Conservation (phyloP, 2,113 vertebrate genomes). For the Aldabrachelys gigantea region DNA sequence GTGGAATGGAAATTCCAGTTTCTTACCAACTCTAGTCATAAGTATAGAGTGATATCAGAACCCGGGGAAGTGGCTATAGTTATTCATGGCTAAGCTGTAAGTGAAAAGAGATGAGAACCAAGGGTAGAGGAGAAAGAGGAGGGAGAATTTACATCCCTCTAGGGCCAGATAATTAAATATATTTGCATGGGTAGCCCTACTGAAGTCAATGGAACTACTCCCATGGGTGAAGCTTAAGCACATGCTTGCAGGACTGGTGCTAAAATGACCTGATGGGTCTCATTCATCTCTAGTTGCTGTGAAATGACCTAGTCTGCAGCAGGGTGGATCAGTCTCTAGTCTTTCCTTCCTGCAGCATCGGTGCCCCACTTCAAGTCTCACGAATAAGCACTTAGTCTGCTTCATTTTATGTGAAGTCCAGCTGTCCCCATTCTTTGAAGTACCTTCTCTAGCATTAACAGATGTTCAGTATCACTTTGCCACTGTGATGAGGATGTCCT, state of each 20-base stretch:
- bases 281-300: not conserved
- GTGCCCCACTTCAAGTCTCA: conserved; percentile 15
- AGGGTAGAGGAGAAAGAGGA: not conserved
- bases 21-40: conserved; percentile 22
- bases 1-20: conserved; percentile 30
- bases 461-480: conserved; percentile 66
- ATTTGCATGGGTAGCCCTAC: not conserved
- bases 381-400: not conserved
- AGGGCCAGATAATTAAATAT: rapidly evolving
- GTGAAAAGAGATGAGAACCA: not conserved
- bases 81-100: not conserved
- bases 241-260: not conserved
- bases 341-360: rapidly evolving
- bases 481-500: conserved; percentile 67
- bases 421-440: conserved; percentile 68
- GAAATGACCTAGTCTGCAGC: not conserved
- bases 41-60: not conserved
- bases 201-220: not conserved
- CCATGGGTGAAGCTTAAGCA: not conserved
- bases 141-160: not conserved
- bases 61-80: not conserved
- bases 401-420: conserved; percentile 58
- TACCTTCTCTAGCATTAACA: conserved; percentile 63
- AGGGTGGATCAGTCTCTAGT: not conserved
- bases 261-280: not conserved